These are phyloP conservation scores for Trypoxylus dichotomus DNA, from an alignment of 1,140 invertebrate genomes.

Conservation along the genomic window DNA sequence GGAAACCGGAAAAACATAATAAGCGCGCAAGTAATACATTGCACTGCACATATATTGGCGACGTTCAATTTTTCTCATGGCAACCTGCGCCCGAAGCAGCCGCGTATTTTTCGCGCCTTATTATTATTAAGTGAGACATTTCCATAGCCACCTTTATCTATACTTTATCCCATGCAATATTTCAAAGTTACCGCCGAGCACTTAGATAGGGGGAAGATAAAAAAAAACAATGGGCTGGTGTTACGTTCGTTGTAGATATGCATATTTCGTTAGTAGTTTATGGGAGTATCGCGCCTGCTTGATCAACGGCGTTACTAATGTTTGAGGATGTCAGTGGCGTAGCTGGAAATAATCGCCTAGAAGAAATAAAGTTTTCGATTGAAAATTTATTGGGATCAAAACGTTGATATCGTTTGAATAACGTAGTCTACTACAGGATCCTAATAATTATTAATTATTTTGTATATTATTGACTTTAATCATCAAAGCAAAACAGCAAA, in stretches of 20 bases:
- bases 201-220: neutral
- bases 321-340: too few relatives aligned
- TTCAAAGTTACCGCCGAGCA: neutral
- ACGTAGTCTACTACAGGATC: too few relatives aligned
- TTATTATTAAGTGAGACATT: slow-evolving; percentile 4
- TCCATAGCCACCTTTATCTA: neutral
- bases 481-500: neutral
- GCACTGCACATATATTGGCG: neutral
- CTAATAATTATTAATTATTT: too few relatives aligned
- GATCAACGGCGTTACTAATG: too few relatives aligned
- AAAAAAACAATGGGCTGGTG: neutral
- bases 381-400: too few relatives aligned
- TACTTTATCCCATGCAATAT: neutral
- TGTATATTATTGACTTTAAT: too few relatives aligned
- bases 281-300: too few relatives aligned
- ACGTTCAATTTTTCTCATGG: neutral
- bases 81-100: neutral
- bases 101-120: neutral
- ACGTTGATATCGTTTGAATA: too few relatives aligned
- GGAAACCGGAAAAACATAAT: neutral
- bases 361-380: too few relatives aligned
- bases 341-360: too few relatives aligned
- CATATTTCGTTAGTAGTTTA: too few relatives aligned
- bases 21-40: neutral
- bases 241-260: too few relatives aligned